These are phyloP conservation scores for Microcebus ravelobensis DNA, from an alignment of 2,113 vertebrate genomes.

Conservation along the genomic window DNA sequence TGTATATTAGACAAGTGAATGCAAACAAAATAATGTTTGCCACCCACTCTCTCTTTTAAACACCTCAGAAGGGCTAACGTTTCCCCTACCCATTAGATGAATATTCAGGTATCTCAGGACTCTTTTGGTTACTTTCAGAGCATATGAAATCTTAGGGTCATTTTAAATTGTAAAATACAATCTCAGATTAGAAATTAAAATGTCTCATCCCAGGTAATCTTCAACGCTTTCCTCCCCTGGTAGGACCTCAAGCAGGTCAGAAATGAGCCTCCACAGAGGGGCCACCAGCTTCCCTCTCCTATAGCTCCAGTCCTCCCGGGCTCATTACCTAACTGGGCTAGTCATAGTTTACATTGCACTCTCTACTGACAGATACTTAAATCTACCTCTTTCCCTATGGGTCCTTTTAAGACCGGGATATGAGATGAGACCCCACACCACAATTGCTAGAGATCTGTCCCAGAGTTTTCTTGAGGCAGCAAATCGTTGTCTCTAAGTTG, in stretches of 20 bases:
- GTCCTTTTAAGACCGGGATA: neutral
- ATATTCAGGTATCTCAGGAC: neutral
- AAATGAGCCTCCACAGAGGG: neutral
- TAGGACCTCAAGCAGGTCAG: neutral
- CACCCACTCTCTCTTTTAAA: neutral
- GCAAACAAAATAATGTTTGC: neutral
- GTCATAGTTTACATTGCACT: neutral
- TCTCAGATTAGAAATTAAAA: neutral
- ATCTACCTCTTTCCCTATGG: neutral
- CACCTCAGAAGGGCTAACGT: neutral
- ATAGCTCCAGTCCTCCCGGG: neutral
- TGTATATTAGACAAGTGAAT: neutral
- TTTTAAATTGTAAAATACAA: neutral
- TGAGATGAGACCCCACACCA: fast-evolving
- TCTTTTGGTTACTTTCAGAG: neutral
- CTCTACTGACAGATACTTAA: neutral
- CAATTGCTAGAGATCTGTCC: neutral
- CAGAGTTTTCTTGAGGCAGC: neutral
- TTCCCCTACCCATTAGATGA: neutral
- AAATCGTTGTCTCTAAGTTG: neutral
- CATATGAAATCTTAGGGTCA: neutral
- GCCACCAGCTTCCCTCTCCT: neutral
- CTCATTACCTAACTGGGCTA: neutral
- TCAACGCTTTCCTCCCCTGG: neutral
- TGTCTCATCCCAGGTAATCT: neutral